Base-by-base conservation (phyloP, 2,113 vertebrate species). In the Cyprinodon tularosa region DNA sequence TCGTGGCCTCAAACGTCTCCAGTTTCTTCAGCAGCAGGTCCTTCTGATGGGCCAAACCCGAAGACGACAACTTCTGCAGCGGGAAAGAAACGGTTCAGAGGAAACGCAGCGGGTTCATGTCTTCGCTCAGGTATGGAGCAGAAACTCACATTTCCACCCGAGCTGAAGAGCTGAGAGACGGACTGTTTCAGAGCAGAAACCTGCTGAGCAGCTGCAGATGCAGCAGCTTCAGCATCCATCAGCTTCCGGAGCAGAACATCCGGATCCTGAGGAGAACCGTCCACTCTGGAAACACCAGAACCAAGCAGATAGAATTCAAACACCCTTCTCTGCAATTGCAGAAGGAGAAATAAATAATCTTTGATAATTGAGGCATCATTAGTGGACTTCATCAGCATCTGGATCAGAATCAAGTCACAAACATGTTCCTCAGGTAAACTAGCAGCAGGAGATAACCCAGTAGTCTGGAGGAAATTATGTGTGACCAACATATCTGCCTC, bases 11-110 rank as follows among this genome's bases (percentile, higher is more conserved):
- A 76, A 98, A 98, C 0, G 95, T 95, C 76, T 94, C 94, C 92
- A 99, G 70, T 62, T 97, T 98, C 89, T 97, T 95, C 11, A 98
- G 86, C 82, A 98, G 91, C 67, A 97, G 93, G 48, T 97, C 96
- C 72, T 97, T 96, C 71, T 98, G 96, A 69, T 91, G 92, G 14
- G 90, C 94, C 53, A 98, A 74, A 10, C 88, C 85, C 22, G 93
- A 94, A 22, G 96, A 88, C 62, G 94, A 95, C 87, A 95, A 90
- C 82, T 92, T 91, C 77, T 97, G 95, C 77, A 95, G 89, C 95
- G 15, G 36, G 17, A 64, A 39, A 72, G 3, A 68, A 2, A 72
- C 8, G 17, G 50, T 3, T 57, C 20, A 59, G 12, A 73, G 12
- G 11, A n/a, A 13, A 4, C 0, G 1, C 36, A 14, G 12, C 6